Evolutionary conservation across 2,113 vertebrate genomes (phyloP).

Genomic region (Anseranas semipalmata): DNA sequence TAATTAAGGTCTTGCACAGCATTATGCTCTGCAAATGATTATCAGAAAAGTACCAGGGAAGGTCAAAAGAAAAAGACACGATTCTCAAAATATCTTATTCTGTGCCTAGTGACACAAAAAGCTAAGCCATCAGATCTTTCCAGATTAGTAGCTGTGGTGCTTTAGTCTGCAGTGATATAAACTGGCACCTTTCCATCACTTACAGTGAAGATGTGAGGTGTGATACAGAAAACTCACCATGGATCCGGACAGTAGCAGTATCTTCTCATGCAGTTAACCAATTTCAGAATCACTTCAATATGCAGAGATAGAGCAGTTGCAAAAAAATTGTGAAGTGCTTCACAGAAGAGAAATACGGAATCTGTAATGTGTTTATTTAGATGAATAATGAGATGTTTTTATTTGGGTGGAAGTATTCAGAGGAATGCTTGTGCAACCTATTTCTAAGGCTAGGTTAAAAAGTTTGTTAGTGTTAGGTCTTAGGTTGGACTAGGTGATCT

Average conservation of each 20-base stretch:
- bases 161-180: background rate
- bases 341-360: background rate
- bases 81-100: conserved; percentile 4
- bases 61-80: conserved; percentile 8
- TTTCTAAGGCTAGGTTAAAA: background rate
- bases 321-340: background rate
- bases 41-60: background rate
- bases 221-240: background rate
- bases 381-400: background rate
- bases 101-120: background rate
- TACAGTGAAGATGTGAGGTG: background rate
- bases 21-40: background rate
- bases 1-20: background rate
- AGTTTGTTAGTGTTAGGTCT: no score
- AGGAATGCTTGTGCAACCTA: background rate
- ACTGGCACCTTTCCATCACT: background rate
- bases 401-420: background rate
- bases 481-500: no score
- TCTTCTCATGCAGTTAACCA: background rate
- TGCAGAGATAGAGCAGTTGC: background rate
- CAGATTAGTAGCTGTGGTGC: background rate
- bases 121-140: background rate
- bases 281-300: background rate
- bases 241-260: background rate
- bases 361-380: background rate